Conservation (phyloP, 2,797 vertebrate species). For the Mormyrops boulengeri region DNA sequence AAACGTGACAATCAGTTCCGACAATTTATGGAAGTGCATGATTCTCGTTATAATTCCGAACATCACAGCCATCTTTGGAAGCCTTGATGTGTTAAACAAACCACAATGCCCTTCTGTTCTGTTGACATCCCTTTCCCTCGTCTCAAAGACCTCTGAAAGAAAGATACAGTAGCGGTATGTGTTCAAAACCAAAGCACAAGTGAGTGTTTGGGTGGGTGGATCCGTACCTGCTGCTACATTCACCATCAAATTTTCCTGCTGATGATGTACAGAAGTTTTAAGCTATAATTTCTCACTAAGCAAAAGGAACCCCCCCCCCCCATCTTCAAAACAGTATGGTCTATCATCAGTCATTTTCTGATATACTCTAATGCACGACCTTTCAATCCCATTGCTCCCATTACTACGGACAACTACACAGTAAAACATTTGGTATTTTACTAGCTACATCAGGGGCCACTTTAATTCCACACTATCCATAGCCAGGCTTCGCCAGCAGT, state of each 20-base stretch:
- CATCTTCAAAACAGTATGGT: background rate
- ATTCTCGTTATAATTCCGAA: background rate
- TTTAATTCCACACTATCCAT: background rate
- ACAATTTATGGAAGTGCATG: background rate
- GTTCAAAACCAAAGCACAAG: background rate
- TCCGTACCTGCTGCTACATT: background rate
- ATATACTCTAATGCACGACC: background rate
- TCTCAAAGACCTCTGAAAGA: slow-evolving; percentile 31
- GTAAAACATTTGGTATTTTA: background rate
- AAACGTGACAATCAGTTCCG: background rate
- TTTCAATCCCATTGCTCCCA: background rate
- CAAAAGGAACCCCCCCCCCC: background rate
- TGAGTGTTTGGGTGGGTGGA: background rate
- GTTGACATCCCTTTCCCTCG: accelerated
- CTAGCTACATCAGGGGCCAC: background rate
- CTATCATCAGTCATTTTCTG: background rate
- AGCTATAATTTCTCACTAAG: background rate
- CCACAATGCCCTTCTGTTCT: slow-evolving; percentile 14
- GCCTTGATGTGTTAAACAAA: slow-evolving; percentile 7
- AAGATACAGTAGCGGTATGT: background rate
- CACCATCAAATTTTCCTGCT: background rate
- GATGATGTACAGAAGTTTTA: background rate
- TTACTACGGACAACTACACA: background rate
- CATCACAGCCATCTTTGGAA: background rate
- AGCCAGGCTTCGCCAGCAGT: background rate